Evolutionary conservation across 23 tunicate species (phyloP).

Genomic region (Corella eumyota): DNA sequence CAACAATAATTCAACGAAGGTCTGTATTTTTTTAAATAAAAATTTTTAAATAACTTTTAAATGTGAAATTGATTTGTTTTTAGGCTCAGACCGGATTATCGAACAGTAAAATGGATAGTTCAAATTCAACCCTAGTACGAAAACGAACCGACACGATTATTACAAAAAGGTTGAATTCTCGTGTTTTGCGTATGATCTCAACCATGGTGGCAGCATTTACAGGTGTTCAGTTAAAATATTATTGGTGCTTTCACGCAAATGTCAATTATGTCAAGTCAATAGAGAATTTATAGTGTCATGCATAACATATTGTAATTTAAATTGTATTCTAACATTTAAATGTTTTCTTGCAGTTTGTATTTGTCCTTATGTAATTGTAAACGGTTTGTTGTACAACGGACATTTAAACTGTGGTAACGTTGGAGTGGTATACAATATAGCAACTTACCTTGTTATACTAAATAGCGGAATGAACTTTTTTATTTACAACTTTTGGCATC

Average conservation of each 20-base stretch:
- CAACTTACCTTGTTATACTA: conserved; percentile 34
- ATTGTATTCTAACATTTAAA: neutral
- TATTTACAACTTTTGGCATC: conserved; percentile 80
- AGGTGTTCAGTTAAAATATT: conserved; percentile 6
- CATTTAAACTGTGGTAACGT: conserved; percentile 18
- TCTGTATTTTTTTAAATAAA: no score
- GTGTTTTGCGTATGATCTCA: conserved; percentile 47
- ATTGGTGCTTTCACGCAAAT: neutral
- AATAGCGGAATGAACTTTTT: conserved; percentile 72
- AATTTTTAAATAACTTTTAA: no score
- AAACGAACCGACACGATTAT: no score
- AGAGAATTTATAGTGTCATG: neutral
- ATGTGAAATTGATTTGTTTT: no score
- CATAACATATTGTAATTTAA: neutral
- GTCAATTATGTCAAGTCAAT: neutral
- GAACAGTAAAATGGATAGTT: no score
- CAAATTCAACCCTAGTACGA: no score
- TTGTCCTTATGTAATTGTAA: conserved; percentile 49
- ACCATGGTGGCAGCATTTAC: conserved; percentile 63
- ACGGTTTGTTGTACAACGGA: conserved; percentile 13
- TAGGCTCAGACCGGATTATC: no score
- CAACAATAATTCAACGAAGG: no score
- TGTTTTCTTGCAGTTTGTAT: conserved; percentile 37
- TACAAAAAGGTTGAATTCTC: conserved; percentile 21
- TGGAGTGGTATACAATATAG: conserved; percentile 29